Evolutionary conservation across 2,113 vertebrate genomes (phyloP).

Genomic region (Scomber scombrus): DNA sequence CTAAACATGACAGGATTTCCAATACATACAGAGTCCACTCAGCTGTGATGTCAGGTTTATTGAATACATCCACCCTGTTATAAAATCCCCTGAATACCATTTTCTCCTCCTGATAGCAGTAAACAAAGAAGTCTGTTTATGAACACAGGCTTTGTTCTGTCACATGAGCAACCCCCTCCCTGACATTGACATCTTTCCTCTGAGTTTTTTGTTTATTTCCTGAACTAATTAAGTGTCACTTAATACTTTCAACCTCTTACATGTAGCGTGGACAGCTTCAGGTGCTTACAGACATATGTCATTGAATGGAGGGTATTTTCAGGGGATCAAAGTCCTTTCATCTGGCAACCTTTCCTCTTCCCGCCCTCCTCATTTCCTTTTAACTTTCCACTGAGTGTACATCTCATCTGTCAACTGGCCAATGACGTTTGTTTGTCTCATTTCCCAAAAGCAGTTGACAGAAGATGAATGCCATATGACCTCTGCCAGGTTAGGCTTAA

Average conservation of each 20-base stretch:
- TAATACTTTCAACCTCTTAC: slow-evolving; percentile 27
- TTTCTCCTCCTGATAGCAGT: slow-evolving; percentile 19
- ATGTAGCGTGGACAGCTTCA: neutral
- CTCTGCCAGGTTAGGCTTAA: slow-evolving; percentile 46
- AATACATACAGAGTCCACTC: slow-evolving; percentile 21
- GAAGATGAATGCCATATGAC: slow-evolving; percentile 43
- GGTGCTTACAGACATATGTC: slow-evolving; percentile 49
- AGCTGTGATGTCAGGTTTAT: slow-evolving; percentile 31
- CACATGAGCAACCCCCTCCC: slow-evolving; percentile 18
- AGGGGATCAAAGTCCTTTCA: slow-evolving; percentile 57
- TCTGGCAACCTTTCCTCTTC: slow-evolving; percentile 42
- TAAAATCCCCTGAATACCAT: slow-evolving; percentile 41
- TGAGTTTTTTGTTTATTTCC: slow-evolving; percentile 50
- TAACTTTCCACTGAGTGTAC: slow-evolving; percentile 43
- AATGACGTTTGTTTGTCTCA: slow-evolving; percentile 51
- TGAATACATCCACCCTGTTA: slow-evolving; percentile 34
- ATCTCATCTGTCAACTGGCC: slow-evolving; percentile 58
- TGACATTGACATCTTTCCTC: slow-evolving; percentile 39
- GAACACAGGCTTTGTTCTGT: slow-evolving; percentile 41
- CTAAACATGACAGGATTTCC: slow-evolving; percentile 41
- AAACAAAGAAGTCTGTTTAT: slow-evolving; percentile 57
- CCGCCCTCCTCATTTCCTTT: slow-evolving; percentile 60
- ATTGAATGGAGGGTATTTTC: slow-evolving; percentile 48
- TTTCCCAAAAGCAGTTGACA: slow-evolving; percentile 61
- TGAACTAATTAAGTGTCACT: slow-evolving; percentile 47